These are phyloP conservation scores for Hafferia zeledoni DNA, from an alignment of 2,797 vertebrate species.

Conservation along the genomic window DNA sequence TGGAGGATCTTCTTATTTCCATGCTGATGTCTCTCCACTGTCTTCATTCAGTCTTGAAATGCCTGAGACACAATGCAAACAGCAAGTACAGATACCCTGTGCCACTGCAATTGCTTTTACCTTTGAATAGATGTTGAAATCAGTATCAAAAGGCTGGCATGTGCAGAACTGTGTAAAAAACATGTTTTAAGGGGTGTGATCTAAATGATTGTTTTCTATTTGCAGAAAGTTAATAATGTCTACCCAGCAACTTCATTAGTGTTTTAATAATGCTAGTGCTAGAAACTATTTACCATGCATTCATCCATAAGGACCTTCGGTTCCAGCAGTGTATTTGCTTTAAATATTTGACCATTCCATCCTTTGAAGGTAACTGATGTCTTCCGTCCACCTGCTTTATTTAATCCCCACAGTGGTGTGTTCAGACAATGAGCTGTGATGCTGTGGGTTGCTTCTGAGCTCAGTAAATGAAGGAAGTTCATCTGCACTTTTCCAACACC, in stretches of 20 bases:
- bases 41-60: background rate
- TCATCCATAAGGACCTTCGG: constrained; percentile 88
- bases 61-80: background rate
- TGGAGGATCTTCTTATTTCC: background rate
- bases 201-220: background rate
- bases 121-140: background rate
- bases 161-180: background rate
- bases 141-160: background rate
- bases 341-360: constrained; percentile 92
- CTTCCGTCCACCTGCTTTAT: constrained; percentile 49
- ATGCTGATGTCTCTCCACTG: background rate
- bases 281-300: constrained; percentile 86
- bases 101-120: background rate
- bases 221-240: background rate
- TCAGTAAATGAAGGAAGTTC: constrained; percentile 97
- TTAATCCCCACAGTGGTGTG: constrained; percentile 67
- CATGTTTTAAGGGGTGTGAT: background rate
- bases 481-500: constrained; percentile 93
- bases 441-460: constrained; percentile 88
- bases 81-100: background rate
- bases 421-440: constrained; percentile 90
- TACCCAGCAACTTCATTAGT: background rate
- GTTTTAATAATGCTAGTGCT: background rate
- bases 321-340: constrained; percentile 86
- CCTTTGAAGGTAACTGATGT: constrained; percentile 83